Evolutionary conservation across 1,140 invertebrate species (phyloP), one percentile per base, ranked within the genome.

Genomic region (Drosophila pachea): DNA sequence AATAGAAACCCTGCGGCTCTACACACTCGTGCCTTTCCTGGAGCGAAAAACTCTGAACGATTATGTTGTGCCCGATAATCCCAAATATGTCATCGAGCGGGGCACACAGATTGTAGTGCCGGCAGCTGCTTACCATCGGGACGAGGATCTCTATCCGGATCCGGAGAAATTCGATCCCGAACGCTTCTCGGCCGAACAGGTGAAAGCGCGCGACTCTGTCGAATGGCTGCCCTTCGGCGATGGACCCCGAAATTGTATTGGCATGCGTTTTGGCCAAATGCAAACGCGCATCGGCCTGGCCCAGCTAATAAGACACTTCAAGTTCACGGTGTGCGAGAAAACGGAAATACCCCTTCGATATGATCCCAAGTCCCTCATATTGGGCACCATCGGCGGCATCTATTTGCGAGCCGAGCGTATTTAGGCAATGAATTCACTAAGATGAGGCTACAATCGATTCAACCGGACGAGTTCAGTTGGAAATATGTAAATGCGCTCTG

Each of bases 191-290:
- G 90, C 91, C 4, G 90, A 91, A 49, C 77, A 90, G 33, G 91
- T 90, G 64, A 78, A 78, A 2, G 77, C 88, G 14, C 83, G 89
- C 16, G 82, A 90, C 48, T 90, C 90, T 0, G 90, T 88, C 45
- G 88, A 89, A 5, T 93, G 91, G 83, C 74, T 93, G 38, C 91
- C 92, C 5, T 97, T 97, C 77, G 94, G 94, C 7, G 91, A 91
- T 50, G 91, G 91, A 32, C 91, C 91, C 5, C 87, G 90, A 22
- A 91, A 90, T 76, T 92, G 91, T 69, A 90, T 91, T 50, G 91
- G 91, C 7, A 78, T 77, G 63, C 70, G 90, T 33, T 91, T 91
- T 62, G 91, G 89, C 2, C 73, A 89, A 38, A 87, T 91, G 81
- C 90, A 90, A 54, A 76, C 86, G 5, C 88, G 90, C 56, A 60